Conservation (phyloP, 2,888 invertebrate species). For the Synergus japonicus region DNA sequence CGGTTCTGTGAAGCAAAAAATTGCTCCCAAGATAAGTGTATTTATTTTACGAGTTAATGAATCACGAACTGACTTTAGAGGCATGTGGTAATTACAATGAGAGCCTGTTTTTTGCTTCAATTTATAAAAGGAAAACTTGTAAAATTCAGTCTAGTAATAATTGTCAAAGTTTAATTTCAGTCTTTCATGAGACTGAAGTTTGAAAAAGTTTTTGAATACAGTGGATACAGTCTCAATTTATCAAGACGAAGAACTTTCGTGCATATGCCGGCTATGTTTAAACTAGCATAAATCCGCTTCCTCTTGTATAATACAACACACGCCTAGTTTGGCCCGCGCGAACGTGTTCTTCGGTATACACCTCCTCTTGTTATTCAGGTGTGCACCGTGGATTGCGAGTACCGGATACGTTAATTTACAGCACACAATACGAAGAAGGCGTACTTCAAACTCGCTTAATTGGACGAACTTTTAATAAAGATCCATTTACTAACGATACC, state of each 20-base stretch:
- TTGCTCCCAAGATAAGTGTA: conserved; percentile 39
- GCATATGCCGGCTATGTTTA: conserved; percentile 58
- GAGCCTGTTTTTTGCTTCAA: no score
- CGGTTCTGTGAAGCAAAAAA: conserved; percentile 4
- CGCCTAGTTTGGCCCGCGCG: conserved; percentile 2
- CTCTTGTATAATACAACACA: conserved; percentile 54
- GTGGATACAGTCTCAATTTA: neutral
- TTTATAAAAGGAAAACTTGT: no score
- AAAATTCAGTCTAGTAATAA: no score
- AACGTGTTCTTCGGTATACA: conserved; percentile 22
- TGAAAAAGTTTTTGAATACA: no score
- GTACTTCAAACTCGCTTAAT: conserved; percentile 44
- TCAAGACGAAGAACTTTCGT: neutral
- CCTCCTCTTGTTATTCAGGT: conserved; percentile 31
- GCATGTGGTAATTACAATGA: neutral
- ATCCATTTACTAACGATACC: neutral
- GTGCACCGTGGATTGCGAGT: conserved; percentile 50
- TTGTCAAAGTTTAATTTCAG: no score
- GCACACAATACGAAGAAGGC: conserved; percentile 39
- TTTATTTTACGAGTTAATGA: conserved; percentile 49
- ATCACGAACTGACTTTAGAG: conserved; percentile 20
- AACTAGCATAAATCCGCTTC: conserved; percentile 67
- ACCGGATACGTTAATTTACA: conserved; percentile 49
- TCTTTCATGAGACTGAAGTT: no score
- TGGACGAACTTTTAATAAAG: conserved; percentile 46